phyloP scores from a whole-genome alignment of 1,140 invertebrate species.

The Halyomorpha halys region DNA sequence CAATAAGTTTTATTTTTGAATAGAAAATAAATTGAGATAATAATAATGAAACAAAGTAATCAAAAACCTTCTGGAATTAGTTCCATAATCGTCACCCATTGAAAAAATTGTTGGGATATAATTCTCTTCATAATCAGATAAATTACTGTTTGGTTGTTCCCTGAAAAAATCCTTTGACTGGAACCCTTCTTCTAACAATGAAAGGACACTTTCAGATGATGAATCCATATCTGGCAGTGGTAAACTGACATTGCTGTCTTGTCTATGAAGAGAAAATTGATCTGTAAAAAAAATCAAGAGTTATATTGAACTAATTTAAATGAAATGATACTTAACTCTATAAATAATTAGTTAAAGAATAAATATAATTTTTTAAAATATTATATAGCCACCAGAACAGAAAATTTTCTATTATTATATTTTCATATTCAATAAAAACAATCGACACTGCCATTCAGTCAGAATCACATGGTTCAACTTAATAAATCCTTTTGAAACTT shows the following conservation, averaged over 20 bases:
- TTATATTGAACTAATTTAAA: no score
- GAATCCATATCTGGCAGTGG: neutral
- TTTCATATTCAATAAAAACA: no score
- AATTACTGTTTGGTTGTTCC: neutral
- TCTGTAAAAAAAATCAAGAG: constrained; percentile 1
- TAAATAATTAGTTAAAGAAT: no score
- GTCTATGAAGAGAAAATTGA: constrained; percentile 6
- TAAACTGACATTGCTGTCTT: constrained; percentile 16
- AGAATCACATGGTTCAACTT: no score
- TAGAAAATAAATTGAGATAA: neutral
- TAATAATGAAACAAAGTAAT: neutral
- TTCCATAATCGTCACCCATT: neutral
- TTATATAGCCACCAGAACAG: no score
- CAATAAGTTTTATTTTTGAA: neutral
- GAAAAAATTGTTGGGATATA: constrained; percentile 4
- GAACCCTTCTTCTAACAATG: constrained; percentile 16
- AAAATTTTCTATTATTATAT: no score
- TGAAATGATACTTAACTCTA: no score
- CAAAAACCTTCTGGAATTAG: constrained; percentile 8
- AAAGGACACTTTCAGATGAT: constrained; percentile 13
- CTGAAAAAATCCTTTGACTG: neutral
- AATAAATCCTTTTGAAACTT: no score
- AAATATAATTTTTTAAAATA: no score
- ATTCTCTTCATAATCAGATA: neutral
- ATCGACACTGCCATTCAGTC: no score